Evolutionary conservation across 2,888 invertebrate species (phyloP).

Genomic region (Volucella bombylans): DNA sequence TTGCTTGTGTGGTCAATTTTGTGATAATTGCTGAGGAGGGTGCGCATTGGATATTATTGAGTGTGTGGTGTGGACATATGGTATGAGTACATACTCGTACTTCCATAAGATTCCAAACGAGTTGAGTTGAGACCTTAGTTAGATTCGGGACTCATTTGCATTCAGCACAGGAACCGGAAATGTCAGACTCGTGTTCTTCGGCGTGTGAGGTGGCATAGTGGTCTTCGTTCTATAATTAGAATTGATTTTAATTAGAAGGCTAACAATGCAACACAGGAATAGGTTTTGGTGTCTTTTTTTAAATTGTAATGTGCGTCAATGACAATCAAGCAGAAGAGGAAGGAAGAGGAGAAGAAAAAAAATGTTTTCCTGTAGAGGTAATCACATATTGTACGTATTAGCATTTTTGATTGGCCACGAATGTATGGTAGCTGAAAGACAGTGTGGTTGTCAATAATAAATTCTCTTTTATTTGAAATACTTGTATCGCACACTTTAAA

Average conservation of each 20-base stretch:
- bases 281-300: constrained; percentile 50
- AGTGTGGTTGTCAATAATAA: too few species aligned
- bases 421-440: too few species aligned
- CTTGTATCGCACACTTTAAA: too few species aligned
- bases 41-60: constrained; percentile 69
- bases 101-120: constrained; percentile 29
- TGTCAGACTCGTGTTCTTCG: constrained; percentile 68
- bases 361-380: too few species aligned
- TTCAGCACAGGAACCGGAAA: constrained; percentile 71
- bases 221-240: constrained; percentile 68
- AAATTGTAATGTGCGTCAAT: constrained; percentile 63
- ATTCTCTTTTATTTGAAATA: too few species aligned
- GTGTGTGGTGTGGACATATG: not conserved
- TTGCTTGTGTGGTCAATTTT: constrained; percentile 65
- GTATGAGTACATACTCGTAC: not conserved
- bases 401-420: too few species aligned
- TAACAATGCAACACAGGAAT: constrained; percentile 39
- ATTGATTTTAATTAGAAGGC: constrained; percentile 64
- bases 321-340: constrained; percentile 29
- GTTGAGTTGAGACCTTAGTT: constrained; percentile 28
- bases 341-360: not conserved
- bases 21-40: constrained; percentile 68
- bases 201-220: constrained; percentile 47
- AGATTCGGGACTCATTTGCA: constrained; percentile 56
- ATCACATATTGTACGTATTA: too few species aligned